Evolutionary conservation across 2,797 vertebrate species (phyloP), one percentile per base, ranked within the genome.

Genomic region (Scarus forsteni): DNA sequence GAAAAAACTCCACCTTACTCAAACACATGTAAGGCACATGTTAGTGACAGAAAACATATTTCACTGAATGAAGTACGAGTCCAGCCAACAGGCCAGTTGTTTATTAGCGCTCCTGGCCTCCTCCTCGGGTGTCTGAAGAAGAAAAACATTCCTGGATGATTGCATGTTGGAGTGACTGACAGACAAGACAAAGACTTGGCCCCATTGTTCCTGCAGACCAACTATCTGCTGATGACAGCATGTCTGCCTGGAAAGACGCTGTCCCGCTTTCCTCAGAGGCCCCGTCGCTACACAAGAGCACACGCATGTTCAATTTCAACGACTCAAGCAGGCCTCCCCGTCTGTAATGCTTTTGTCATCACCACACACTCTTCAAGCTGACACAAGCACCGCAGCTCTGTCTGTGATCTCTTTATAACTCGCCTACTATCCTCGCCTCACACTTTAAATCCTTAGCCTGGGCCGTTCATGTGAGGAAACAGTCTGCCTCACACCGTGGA

Each of bases 141-240:
- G 81, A 87, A 87, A 91, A 69, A 74, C 82, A 90, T 90, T 93
- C 89, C 91, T 88, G 74, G 73, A 72, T 81, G 88, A 92, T 83
- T 89, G 80, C 82, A 85, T 54, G 75, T 63, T 58, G 66, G 77
- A 81, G 60, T 77, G 80, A 90, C 76, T 85, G 88, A 84, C 89
- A 81, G 85, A 79, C 79, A 75, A 56, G 81, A 72, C 76, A 54
- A 63, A 86, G 81, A 82, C 80, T 79, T 69, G 35, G 85, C 79
- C 84, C 77, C 87, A 89, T 88, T 92, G 92, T 92, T 92, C 84
- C 79, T 67, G 52, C 85, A 70, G 62, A 57, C 70, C 49, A 80
- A 80, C 75, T 76, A 87, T 88, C 84, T 83, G 80, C 90, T 89
- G 86, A 94, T 93, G 89, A 92, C 88, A 86, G 85, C 85, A 90